Conservation (phyloP, 2,113 vertebrate species). For the Macrotus californicus region DNA sequence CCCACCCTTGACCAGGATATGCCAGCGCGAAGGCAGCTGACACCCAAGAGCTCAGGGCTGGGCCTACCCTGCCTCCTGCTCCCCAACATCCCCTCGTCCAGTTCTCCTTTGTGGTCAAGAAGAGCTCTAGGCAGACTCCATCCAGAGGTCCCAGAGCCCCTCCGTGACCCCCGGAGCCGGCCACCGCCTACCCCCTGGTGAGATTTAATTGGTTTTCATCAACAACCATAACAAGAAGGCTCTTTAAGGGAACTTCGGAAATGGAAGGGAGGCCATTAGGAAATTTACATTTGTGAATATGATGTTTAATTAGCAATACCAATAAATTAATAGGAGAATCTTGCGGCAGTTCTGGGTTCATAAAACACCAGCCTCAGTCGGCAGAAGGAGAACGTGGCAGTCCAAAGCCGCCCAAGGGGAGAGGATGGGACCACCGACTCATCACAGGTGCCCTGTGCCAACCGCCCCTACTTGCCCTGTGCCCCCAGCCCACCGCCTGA, state of each 20-base stretch:
- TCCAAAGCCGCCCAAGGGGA: background rate
- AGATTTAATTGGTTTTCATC: slow-evolving; percentile 77
- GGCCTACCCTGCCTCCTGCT: background rate
- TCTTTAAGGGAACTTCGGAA: slow-evolving; percentile 76
- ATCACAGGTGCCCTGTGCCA: background rate
- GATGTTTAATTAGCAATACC: slow-evolving; percentile 86
- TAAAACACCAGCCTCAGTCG: slow-evolving; percentile 77
- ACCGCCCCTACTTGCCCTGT: fast-evolving
- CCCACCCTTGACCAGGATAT: fast-evolving
- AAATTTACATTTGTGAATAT: slow-evolving; percentile 87
- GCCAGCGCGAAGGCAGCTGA: background rate
- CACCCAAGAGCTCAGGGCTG: background rate
- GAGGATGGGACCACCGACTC: background rate
- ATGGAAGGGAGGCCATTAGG: slow-evolving; percentile 84
- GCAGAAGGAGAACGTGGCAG: slow-evolving; percentile 60
- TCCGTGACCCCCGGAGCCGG: slow-evolving; percentile 14
- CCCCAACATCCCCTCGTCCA: fast-evolving
- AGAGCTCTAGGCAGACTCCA: background rate
- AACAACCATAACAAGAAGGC: slow-evolving; percentile 74
- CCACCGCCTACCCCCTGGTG: slow-evolving; percentile 53
- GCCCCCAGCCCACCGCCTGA: background rate
- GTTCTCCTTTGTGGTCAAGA: background rate
- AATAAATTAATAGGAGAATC: slow-evolving; percentile 87
- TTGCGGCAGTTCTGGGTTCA: slow-evolving; percentile 82
- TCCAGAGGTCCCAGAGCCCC: background rate